Base-by-base conservation (phyloP, 2,113 vertebrate species). In the Callorhinus ursinus region DNA sequence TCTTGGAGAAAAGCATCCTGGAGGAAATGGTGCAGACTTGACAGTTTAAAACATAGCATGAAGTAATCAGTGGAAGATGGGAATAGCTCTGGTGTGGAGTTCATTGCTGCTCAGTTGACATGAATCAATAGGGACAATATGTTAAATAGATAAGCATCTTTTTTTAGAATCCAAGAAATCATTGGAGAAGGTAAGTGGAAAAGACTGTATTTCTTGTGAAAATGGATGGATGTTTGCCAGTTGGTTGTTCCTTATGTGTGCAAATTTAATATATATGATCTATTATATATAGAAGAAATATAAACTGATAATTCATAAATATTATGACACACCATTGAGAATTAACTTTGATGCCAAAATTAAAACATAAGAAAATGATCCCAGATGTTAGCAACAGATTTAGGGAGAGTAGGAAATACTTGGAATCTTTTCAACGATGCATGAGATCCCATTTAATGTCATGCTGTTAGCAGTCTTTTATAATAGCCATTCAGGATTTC, bases 231-330 rank as follows among this genome's bases (percentile, higher is more conserved):
- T 42, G 2, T 85, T 84, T 81, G 33, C 18, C 6, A 61, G 16
- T 39, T 33, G 19, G 55, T 59, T 65, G 0, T 88, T 65, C 4
- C 9, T 57, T 46, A 4, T 26, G 10, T 86, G n/a, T 83, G 9
- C 5, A n/a, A 49, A 69, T 77, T 77, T 28, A 63, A 42, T 22
- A 39, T 36, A 18, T 55, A 39, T 36, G 2, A 72, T 1, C 84
- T 84, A 53, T 33, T 89, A 39, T n/a, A 90, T 80, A 46, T 55
- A 26, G 51, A 82, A 90, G 18, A 93, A 87, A 90, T 49, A 1
- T 39, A 55, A 86, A 33, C 22, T 76, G 7, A 8, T 63, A 79
- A 95, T 90, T 93, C 67, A 95, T 14, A 96, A 86, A 53, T 74
- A 90, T 69, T 49, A 24, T 74, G 31, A 49, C 8, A 36, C 2